A percentile compares a stretch with the other conserved stretches of the same genome.
phyloP scores from a whole-genome alignment of 2,113 vertebrate genomes.

The Daboia siamensis region DNA sequence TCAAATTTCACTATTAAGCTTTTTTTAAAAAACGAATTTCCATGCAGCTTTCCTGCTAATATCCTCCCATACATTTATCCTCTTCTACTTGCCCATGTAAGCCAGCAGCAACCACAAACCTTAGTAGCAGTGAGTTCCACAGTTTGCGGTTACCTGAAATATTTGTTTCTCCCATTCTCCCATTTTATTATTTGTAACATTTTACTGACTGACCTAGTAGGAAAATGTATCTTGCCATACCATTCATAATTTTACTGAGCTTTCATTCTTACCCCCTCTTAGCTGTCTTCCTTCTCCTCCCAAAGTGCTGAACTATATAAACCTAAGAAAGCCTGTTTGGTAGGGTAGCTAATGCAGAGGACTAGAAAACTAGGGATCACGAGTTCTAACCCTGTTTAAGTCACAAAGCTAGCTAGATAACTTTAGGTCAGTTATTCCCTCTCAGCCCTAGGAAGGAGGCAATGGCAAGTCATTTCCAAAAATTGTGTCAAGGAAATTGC shows the following conservation, averaged over 20 bases:
- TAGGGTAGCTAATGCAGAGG: background rate
- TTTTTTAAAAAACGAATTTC: background rate
- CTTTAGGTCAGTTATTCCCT: background rate
- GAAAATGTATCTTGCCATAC: background rate
- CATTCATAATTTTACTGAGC: background rate
- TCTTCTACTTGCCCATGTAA: background rate
- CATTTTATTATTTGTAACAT: background rate
- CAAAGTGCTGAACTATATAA: background rate
- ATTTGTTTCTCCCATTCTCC: background rate
- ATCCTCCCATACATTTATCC: background rate
- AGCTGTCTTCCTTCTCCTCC: background rate
- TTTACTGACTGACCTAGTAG: background rate
- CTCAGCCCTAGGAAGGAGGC: background rate
- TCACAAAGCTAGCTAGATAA: background rate
- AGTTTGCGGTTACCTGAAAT: background rate
- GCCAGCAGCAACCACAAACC: background rate
- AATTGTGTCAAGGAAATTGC: background rate
- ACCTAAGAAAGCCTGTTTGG: background rate
- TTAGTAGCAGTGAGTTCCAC: background rate
- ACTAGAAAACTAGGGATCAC: background rate
- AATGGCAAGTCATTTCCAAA: background rate
- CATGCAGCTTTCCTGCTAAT: background rate
- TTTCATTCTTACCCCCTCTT: background rate
- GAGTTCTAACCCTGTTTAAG: background rate
- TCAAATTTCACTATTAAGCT: background rate